Evolutionary conservation across 1,140 invertebrate species (phyloP), one percentile per base, ranked within the genome.

Genomic region (Drosophila rufa): DNA sequence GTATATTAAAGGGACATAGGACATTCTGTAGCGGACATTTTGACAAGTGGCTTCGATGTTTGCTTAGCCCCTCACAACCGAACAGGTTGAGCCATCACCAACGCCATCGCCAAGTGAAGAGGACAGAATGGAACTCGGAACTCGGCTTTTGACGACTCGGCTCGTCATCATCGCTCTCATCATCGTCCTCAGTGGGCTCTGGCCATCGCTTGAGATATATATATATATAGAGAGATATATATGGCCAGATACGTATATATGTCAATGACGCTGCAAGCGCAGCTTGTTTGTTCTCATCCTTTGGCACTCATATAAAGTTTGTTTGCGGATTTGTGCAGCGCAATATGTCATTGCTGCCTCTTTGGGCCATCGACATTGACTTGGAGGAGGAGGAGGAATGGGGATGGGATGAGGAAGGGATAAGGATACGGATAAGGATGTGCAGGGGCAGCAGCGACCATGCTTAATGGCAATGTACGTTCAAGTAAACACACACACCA

Each of bases 261-360:
- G 85, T 90, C 85, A 90, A 90, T 90, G 85, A 90, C 59, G 85
- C 48, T 76, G 79, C 59, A 61, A 79, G 75, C 61, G 66, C 75
- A 68, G 74, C 81, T 79, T 90, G 86, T 90, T 90, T 89, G 81
- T 85, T 85, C 85, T 79, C 84, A 85, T 89, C 85, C 85, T 90
- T 90, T 81, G 85, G 85, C 77, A 90, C 85, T 89, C 85, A 90
- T 89, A 90, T 90, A 91, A 81, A 90, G 85, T 90, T 90, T 90
- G 85, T 90, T 90, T 90, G 85, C 85, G 85, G 85, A 90, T 90
- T 90, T 90, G 85, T 90, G 81, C 85, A 90, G 85, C 62, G 85
- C 85, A 90, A 90, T 90, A 90, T 90, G 85, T 90, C 85, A 90
- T 85, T 90, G 85, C 86, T 77, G 62, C 38, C 58, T 58, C 73